Evolutionary conservation across 1,140 invertebrate genomes (phyloP), one percentile per base, ranked within the genome.

Genomic region (Monomorium pharaonis): DNA sequence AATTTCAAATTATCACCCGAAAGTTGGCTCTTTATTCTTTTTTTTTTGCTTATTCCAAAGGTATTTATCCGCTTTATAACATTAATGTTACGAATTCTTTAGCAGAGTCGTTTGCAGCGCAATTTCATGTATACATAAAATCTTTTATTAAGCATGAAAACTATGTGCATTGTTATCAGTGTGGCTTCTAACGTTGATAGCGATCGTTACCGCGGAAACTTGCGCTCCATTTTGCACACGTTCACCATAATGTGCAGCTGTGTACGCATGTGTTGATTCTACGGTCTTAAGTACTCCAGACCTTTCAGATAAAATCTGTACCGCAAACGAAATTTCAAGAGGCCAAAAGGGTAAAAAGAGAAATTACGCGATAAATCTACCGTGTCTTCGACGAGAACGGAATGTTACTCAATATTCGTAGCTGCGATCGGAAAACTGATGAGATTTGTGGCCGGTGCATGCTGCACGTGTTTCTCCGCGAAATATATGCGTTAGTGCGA

Each of bases 401-500:
- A 70, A 51, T 33, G 67, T 30, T 33, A 33, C 24, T 70, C 70
- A 12, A 67, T 67, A 67, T 67, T 67, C 63, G 63, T 47, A 67
- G 63, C 63, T 67, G 21, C 62, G 62, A 37, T 67, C 63, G 42
- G 14, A 16, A 67, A 67, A n/a, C 33, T 37, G 37, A 67, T 67
- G 2, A 44, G 24, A 67, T 63, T 63, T 63, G 63, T 67, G 21
- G 37, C 5, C 6, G 12, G 6, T 21, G 6, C 10, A 54, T 72
- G 12, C 49, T 4, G 0, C 49, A 18, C 47, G 44, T 51, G 21
- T 7, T 0, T 30, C 27, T 21, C 10, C 18, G 49, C 6, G 7
- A 56, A 74, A 74, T 54, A 74, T 24, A 56, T 37, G 10, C 10
- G 3, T 3, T 27, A 21, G n/a, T 33, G 4, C 9, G 27, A 72